Base-by-base conservation (phyloP, 53 echinoderm and acorn worm species). In the Zoroaster sp. region DNA sequence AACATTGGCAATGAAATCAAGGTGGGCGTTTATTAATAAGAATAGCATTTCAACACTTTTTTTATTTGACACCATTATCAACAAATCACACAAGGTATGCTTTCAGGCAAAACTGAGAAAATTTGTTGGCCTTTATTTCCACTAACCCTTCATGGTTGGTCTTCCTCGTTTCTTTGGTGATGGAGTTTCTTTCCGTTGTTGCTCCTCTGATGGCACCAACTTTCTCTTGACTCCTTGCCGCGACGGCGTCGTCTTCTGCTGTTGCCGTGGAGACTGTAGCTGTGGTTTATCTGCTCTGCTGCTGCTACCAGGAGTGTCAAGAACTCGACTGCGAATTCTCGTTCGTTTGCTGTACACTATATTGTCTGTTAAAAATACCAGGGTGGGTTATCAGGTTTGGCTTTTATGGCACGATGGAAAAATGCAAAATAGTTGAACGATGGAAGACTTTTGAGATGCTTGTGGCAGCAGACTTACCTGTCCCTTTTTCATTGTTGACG, bases 161-260 rank as follows among this genome's bases (percentile, higher is more conserved):
- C 81, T 65, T 20, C 81, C 81, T 81, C 81, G 40, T 43, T 81
- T 81, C 81, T 43, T 67, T 40, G 78, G 78, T 18, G 78, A 78
- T 7, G 78, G 78, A 0, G 78, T 67, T 10, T 18, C 67, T 32
- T 66, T 66, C 44, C 30, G 41, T 14, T 15, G 42, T 21, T 36
- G 75, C 41, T 31, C 25, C 3, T 53, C 67, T 20, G 41, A 71
- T 8, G 89, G 39, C 71, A 69, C 69, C 52, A 89, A 40, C 65
- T 90, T 93, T 47, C 96, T 74, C 68, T 95, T 95, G 9, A 87
- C 93, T 35, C 90, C 87, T 41, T 88, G 77, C 5, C 77, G 66
- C 21, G 68, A 76, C 38, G 88, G 76, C 6, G 45, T 47, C 5
- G 88, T 41, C 87, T 75, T 79, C 40, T 54, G 75, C 4, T 17